These are phyloP conservation scores for Balearica regulorum DNA, from an alignment of 2,797 vertebrate genomes.

Conservation along the genomic window DNA sequence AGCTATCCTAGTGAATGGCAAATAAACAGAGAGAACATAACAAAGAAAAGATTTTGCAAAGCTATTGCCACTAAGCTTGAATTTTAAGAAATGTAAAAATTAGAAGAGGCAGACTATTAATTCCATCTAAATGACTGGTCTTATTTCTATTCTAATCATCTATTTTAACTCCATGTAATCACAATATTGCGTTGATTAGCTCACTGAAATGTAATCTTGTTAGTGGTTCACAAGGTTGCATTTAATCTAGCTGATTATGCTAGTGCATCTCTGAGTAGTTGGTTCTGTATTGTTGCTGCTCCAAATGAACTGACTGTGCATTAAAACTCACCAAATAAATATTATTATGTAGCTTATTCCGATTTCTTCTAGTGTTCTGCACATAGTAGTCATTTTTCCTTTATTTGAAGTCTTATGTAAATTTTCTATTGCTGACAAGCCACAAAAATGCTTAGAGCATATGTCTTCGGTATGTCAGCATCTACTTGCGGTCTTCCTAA, in stretches of 20 bases:
- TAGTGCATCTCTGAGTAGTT: background rate
- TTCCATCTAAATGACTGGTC: background rate
- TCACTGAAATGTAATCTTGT: conserved; percentile 30
- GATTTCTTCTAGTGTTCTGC: background rate
- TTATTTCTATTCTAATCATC: conserved; percentile 18
- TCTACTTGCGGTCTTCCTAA: background rate
- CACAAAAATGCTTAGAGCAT: background rate
- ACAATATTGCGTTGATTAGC: conserved; percentile 9
- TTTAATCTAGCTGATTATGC: conserved; percentile 27
- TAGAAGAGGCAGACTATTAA: background rate
- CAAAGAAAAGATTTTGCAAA: background rate
- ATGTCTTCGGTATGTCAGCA: background rate
- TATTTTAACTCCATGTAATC: conserved; percentile 17
- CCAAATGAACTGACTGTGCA: background rate
- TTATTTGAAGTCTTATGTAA: background rate
- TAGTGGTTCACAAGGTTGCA: conserved; percentile 11
- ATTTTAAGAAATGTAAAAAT: background rate
- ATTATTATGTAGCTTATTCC: background rate
- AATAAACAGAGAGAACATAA: background rate
- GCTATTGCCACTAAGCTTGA: background rate
- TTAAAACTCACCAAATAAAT: background rate
- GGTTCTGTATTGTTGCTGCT: background rate
- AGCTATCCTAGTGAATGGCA: background rate
- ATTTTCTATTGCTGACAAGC: background rate
- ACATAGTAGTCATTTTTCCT: background rate